These are phyloP conservation scores for Zaprionus kolodkinae DNA, from an alignment of 1,140 invertebrate genomes.

Conservation along the genomic window DNA sequence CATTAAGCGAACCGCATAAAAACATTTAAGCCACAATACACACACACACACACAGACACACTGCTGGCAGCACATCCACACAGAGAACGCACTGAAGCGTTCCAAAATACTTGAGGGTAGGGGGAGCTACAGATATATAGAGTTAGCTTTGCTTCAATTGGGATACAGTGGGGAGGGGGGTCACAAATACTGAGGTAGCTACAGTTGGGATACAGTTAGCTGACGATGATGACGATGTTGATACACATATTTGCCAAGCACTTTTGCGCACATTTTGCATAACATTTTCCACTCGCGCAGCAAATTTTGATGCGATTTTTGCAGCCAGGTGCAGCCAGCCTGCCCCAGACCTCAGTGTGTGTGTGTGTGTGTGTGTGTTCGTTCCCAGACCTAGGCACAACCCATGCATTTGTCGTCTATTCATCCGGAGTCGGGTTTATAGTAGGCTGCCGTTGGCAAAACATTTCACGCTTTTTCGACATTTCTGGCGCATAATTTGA, in stretches of 20 bases:
- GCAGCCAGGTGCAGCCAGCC: slow-evolving; percentile 16
- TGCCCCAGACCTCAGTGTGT: not conserved
- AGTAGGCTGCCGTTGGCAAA: slow-evolving; percentile 49
- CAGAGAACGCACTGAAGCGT: slow-evolving; percentile 42
- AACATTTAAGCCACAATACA: slow-evolving; percentile 69
- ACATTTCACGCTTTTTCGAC: slow-evolving; percentile 81
- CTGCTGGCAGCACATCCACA: not conserved
- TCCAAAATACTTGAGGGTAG: slow-evolving; percentile 39
- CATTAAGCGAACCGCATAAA: slow-evolving; percentile 83
- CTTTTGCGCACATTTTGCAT: slow-evolving; percentile 79
- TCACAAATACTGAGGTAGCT: not conserved
- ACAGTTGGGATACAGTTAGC: not conserved
- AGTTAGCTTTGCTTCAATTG: not conserved
- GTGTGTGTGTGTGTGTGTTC: too few relatives aligned
- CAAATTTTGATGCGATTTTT: slow-evolving; percentile 71
- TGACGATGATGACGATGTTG: slow-evolving; percentile 36
- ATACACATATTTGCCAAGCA: slow-evolving; percentile 70
- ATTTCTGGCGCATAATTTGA: slow-evolving; percentile 82
- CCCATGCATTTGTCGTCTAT: not conserved
- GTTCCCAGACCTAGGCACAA: not conserved
- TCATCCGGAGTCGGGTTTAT: slow-evolving; percentile 49
- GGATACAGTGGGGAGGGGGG: not conserved
- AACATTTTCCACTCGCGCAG: slow-evolving; percentile 72
- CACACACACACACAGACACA: slow-evolving; percentile 16
- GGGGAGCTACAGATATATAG: slow-evolving; percentile 22